Evolutionary conservation across 2,113 vertebrate species (phyloP).

Genomic region (Callorhinus ursinus): DNA sequence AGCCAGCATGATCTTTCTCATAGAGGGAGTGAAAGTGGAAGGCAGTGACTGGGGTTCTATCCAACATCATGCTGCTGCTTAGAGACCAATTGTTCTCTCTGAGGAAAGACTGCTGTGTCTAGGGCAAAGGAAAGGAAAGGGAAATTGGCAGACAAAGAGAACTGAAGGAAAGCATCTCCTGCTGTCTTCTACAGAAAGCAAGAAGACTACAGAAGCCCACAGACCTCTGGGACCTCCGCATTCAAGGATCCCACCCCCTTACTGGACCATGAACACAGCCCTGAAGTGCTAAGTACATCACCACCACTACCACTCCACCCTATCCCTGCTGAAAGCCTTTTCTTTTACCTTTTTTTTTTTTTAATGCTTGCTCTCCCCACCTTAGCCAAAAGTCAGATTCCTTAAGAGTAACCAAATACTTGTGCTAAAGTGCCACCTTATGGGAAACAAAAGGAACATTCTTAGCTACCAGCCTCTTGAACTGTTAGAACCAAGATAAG

Average conservation of each 20-base stretch:
- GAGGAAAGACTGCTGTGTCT: not conserved
- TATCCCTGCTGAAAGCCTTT: not conserved
- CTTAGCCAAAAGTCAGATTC: not conserved
- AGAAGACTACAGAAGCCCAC: not conserved
- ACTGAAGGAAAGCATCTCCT: not conserved
- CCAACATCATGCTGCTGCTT: not conserved
- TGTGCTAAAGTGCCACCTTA: not conserved
- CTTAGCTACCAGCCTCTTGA: not conserved
- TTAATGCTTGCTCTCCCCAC: not conserved
- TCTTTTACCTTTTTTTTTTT: not conserved
- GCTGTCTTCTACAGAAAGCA: not conserved
- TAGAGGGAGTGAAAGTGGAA: not conserved
- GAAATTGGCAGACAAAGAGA: not conserved
- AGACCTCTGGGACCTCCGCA: not conserved
- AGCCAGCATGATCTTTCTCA: not conserved
- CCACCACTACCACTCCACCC: not conserved
- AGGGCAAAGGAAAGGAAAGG: not conserved
- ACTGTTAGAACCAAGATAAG: not conserved
- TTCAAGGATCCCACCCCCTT: not conserved
- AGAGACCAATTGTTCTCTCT: not conserved
- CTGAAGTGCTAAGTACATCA: not conserved
- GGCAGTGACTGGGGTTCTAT: not conserved
- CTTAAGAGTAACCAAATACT: not conserved
- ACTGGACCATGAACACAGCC: not conserved
- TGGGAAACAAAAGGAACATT: not conserved